A percentile compares a stretch with the other conserved stretches of the same genome.
These are phyloP conservation scores for Cloeon dipterum DNA, from an alignment of 2,888 invertebrate species.

Conservation along the genomic window DNA sequence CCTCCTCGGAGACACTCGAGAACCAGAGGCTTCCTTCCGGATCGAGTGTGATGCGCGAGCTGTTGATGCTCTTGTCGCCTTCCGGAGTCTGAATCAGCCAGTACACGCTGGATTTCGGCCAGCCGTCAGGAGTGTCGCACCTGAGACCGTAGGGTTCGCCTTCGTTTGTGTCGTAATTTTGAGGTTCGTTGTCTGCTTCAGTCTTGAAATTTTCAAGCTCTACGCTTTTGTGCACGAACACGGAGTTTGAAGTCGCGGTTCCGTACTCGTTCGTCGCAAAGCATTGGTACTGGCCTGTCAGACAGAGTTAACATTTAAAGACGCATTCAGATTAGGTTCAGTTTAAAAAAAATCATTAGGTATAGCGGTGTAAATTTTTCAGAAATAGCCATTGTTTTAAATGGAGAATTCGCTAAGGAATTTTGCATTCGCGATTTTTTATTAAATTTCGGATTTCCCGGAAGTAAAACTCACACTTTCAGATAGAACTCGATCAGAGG, in stretches of 20 bases:
- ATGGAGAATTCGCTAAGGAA: no score
- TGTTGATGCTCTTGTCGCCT: constrained; percentile 75
- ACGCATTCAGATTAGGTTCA: no score
- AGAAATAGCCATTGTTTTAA: no score
- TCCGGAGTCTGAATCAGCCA: constrained; percentile 72
- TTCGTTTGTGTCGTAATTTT: constrained; percentile 41
- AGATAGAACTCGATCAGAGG: no score
- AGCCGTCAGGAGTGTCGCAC: constrained; percentile 87
- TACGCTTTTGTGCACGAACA: constrained; percentile 83
- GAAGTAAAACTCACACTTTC: no score
- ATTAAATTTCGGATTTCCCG: no score
- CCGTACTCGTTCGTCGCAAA: constrained; percentile 89
- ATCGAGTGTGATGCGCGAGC: constrained; percentile 82
- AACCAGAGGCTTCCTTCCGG: constrained; percentile 96
- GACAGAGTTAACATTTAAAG: no score
- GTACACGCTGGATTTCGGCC: constrained; percentile 85
- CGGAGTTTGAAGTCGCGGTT: constrained; percentile 78
- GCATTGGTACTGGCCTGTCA: constrained; percentile 80
- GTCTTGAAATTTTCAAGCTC: constrained; percentile 74
- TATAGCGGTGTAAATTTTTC: no score
- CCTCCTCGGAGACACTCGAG: constrained; percentile 69
- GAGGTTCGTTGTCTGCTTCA: constrained; percentile 37
- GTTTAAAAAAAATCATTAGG: no score
- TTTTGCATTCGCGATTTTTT: no score
- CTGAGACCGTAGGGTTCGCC: constrained; percentile 73